phyloP scores from a whole-genome alignment of 92 coral and sea anemone species.

The Micromussa lordhowensis region DNA sequence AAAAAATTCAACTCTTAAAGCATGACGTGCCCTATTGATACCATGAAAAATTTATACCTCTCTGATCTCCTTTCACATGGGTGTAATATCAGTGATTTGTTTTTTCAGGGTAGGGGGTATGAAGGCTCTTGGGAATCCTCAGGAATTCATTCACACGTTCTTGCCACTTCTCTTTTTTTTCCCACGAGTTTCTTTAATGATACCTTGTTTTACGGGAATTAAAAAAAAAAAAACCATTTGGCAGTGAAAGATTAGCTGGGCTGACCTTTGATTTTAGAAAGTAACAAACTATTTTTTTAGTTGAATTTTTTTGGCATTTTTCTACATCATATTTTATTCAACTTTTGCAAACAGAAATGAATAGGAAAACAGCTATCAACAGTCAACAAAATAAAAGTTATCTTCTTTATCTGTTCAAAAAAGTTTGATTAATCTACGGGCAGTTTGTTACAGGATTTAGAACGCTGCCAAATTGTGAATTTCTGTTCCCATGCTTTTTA shows the following conservation, averaged over 20 bases:
- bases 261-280: neutral
- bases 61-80: neutral
- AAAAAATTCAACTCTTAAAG: neutral
- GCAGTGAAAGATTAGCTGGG: neutral
- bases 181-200: neutral
- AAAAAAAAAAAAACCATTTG: too few species aligned
- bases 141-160: neutral
- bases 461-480: neutral
- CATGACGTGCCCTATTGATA: neutral
- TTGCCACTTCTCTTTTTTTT: neutral
- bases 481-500: neutral
- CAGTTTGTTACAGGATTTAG: neutral
- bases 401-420: neutral
- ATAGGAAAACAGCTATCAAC: neutral
- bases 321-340: neutral
- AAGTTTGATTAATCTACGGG: neutral
- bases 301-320: neutral
- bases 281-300: neutral
- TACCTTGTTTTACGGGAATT: too few species aligned
- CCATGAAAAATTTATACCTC: neutral
- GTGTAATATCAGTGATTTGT: neutral
- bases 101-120: neutral
- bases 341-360: neutral
- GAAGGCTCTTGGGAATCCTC: neutral
- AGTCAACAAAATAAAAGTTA: neutral